A percentile compares a stretch with the other conserved stretches of the same genome.
Evolutionary conservation across 2,888 invertebrate species (phyloP).

Genomic region (Hemicrepidius hirtus): DNA sequence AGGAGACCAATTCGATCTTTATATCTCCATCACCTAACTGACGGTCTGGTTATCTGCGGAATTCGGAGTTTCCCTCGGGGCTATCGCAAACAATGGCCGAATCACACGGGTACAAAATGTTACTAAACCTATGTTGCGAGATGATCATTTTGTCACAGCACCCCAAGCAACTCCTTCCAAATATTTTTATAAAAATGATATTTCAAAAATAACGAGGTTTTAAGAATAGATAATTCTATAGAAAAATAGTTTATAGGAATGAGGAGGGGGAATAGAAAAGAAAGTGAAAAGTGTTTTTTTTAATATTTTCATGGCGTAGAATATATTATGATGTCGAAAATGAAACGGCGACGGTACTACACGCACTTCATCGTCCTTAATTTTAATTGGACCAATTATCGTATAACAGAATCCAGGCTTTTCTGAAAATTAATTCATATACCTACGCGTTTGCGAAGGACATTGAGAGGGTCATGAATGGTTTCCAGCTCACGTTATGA

Average conservation of each 20-base stretch:
- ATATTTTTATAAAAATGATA: neutral
- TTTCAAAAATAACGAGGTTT: neutral
- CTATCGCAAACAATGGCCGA: constrained; percentile 50
- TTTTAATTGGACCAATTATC: constrained; percentile 25
- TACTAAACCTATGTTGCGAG: constrained; percentile 33
- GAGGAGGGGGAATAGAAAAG: too few species aligned
- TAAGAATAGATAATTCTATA: too few species aligned
- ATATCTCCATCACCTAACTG: constrained; percentile 55
- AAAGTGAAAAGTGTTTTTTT: too few species aligned
- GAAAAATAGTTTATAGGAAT: too few species aligned
- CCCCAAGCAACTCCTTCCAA: constrained; percentile 6
- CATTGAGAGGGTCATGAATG: constrained; percentile 11
- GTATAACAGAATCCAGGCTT: neutral
- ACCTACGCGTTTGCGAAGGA: constrained; percentile 13
- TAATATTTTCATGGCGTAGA: too few species aligned
- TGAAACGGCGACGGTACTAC: constrained; percentile 7
- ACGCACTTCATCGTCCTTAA: constrained; percentile 9
- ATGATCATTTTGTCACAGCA: constrained; percentile 23
- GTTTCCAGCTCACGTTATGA: constrained; percentile 4
- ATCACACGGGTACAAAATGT: constrained; percentile 48
- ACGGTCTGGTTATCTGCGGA: constrained; percentile 54
- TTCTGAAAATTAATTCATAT: constrained; percentile 26
- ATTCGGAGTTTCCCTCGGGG: constrained; percentile 51
- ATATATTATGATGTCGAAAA: constrained; percentile 10
- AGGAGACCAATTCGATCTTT: constrained; percentile 54